Evolutionary conservation across 2,797 vertebrate species (phyloP), one percentile per base, ranked within the genome.

Genomic region (Phataginus tetradactyla): DNA sequence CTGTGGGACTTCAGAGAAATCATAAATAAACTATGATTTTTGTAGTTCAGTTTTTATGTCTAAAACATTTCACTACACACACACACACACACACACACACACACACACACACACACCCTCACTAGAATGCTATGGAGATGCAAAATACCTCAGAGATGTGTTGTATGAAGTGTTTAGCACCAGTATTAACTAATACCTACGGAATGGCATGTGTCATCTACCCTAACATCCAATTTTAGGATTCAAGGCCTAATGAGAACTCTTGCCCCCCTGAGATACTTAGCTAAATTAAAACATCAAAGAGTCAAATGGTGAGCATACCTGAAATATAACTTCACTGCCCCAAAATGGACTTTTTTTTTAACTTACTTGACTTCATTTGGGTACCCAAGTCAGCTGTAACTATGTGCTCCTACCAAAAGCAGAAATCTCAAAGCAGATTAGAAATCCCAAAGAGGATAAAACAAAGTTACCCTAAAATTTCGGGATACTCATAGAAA

Each of bases 201-300:
- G 29, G 25, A 84, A 57, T 86, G 14, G 18, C 23, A 14, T 9
- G 4, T n/a, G 12, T 77, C 15, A 71, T 34, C 78, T 68, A 61
- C 5, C 18, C 72, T 34, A 83, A 79, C 39, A 45, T 39, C 32
- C 63, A 29, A 63, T 23, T 77, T 86, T 17, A 51, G n/a, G 42
- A 13, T 55, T 86, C 71, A 75, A 78, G 23, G 11, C 34, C 39
- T 83, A 51, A 25, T 49, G 32, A 92, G n/a, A 68, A 74, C 23
- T 75, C 79, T 68, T 80, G 69, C 42, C 61, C 94, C 42, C 59
- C 63, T 23, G 72, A 87, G n/a, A 94, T 51, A 59, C 27, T 53
- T 21, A 3, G 37, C 74, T 92, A 85, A 95, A 90, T 92, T 79
- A 80, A 95, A 94, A 91, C 8, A 78, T 23, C n/a, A 75, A 77